Evolutionary conservation across 1,140 invertebrate genomes (phyloP), one percentile per base, ranked within the genome.

Genomic region (Camponotus floridanus): DNA sequence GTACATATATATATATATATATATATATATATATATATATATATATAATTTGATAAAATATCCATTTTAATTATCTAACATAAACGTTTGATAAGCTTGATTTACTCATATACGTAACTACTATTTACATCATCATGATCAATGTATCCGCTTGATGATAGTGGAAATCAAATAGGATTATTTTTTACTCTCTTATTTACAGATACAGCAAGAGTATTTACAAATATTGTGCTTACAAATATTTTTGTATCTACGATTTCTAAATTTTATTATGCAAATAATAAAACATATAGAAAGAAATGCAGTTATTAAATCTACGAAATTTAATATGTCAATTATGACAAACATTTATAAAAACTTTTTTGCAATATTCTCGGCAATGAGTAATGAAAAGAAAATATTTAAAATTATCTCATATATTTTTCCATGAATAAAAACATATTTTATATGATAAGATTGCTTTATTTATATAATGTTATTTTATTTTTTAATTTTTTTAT

Each of bases 241-340:
- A 45, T n/a, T 21, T 21, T 13, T 13, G 31, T 51, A 26, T 65
- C 2, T 7, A 31, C 31, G 0, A 1, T 62, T 48, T 15, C 2
- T 2, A 0, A 76, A 36, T 1, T 64, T 78, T 0, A 26, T n/a
- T 39, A 3, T 36, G 42, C 13, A 51, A 51, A 15, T 51, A 51
- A n/a, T 15, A n/a, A 8, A 61, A 0, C 0, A 42, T 76, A 42
- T 18, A 2, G 1, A 76, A 62, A 42, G 18, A 76, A 76, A 61
- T 15, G 1, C 15, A 5, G 6, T 13, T 26, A 18, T 21, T 61
- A 76, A 61, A 31, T 61, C 1, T 76, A 39, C n/a, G 5, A 62
- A 76, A 61, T 61, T 76, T 42, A 62, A 74, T 2, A 57, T 21
- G n/a, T 33, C 2, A 73, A 2, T 73, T 11, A 21, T 74, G 9